A percentile compares a stretch with the other conserved stretches of the same genome.
Evolutionary conservation across 2,888 invertebrate species (phyloP).

Genomic region (Conistra vaccinii): DNA sequence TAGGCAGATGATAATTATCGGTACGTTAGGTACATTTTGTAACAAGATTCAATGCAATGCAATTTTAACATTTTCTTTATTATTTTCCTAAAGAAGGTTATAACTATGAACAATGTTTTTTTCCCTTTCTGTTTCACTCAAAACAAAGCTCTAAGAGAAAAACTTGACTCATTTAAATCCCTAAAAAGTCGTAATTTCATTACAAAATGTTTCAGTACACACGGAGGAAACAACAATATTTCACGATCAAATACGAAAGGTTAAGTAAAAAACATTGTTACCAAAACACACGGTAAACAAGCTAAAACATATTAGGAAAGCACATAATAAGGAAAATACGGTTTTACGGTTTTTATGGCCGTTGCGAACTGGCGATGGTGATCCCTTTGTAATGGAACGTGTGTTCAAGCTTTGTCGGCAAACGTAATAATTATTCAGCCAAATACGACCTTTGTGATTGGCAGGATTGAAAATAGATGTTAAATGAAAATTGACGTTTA

Average conservation of each 20-base stretch:
- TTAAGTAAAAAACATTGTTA: constrained; percentile 78
- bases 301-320: constrained; percentile 78
- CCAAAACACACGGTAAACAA: constrained; percentile 74
- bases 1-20: too few species aligned
- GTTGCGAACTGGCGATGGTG: constrained; percentile 74
- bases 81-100: neutral
- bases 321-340: constrained; percentile 80
- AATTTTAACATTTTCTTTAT: neutral
- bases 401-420: constrained; percentile 62
- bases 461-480: constrained; percentile 27
- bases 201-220: constrained; percentile 29
- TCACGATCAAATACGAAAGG: constrained; percentile 62
- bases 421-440: constrained; percentile 56
- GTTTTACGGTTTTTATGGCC: constrained; percentile 79
- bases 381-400: constrained; percentile 84
- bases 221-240: constrained; percentile 48
- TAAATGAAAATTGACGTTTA: constrained; percentile 44
- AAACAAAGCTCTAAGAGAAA: neutral
- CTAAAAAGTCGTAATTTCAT: constrained; percentile 37
- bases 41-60: neutral
- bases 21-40: neutral
- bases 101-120: neutral
- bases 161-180: constrained; percentile 5
- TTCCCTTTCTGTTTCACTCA: neutral
- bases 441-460: constrained; percentile 46